These are phyloP conservation scores for Taxidea taxus DNA, from an alignment of 2,113 vertebrate genomes.

Conservation along the genomic window DNA sequence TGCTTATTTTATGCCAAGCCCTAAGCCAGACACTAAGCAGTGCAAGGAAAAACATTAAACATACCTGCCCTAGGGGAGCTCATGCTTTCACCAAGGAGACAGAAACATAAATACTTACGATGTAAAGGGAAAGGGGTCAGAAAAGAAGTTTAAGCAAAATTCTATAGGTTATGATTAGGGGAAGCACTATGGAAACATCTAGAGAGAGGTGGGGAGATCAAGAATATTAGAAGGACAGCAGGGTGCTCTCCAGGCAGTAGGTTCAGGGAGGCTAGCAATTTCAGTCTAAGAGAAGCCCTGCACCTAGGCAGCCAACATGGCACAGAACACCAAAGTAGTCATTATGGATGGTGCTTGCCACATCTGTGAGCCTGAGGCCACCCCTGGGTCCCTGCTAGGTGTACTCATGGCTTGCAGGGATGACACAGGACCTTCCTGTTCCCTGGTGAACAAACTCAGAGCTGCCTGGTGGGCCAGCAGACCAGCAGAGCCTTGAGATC, in stretches of 20 bases:
- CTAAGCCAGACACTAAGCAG: not conserved
- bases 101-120: not conserved
- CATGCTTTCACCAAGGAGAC: not conserved
- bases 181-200: not conserved
- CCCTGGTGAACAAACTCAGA: not conserved
- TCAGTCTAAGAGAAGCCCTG: not conserved
- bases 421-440: not conserved
- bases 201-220: not conserved
- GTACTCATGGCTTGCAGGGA: not conserved
- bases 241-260: no score
- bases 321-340: not conserved
- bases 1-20: not conserved
- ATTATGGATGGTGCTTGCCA: rapidly evolving
- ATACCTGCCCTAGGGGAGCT: not conserved
- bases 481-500: not conserved
- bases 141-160: not conserved
- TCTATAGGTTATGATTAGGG: not conserved
- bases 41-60: not conserved
- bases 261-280: not conserved
- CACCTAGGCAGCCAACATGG: no score
- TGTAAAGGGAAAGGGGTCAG: not conserved
- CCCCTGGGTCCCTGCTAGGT: not conserved
- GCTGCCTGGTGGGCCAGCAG: not conserved
- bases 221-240: not conserved
- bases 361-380: not conserved